Evolutionary conservation across 1,140 invertebrate species (phyloP), one percentile per base, ranked within the genome.

Genomic region (Drepana arcuata): DNA sequence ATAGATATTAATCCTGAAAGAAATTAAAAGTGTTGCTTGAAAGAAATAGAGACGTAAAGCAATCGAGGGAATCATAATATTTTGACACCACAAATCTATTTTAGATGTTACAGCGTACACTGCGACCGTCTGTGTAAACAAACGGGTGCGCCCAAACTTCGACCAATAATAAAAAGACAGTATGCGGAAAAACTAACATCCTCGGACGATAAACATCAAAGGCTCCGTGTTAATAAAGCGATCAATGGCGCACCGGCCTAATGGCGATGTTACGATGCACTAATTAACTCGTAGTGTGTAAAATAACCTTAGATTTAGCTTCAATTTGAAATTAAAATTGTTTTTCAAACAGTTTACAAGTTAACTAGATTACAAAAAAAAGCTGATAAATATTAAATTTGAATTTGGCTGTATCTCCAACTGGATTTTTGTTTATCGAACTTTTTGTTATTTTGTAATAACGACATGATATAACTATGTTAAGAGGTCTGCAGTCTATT

Each of bases 151-250:
- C 66, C 77, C 77, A 65, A 79, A 79, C 73, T 78, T 78, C 74
- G 64, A 65, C 67, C 77, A 77, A 78, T 78, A 71, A 77, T 80
- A 81, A 81, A 78, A 81, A 78, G 66, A 73, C 67, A 81, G 57
- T 75, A 64, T 74, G 70, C 73, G 77, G 73, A 81, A 81, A 80
- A 81, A 81, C 73, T 81, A 81, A 81, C 77, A 81, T 81, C 77
- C 73, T 75, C 56, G 39, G 36, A 32, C 55, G 39, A 63, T 79
- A 75, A 71, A 81, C 52, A 62, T 79, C 77, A 81, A 81, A 81
- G 66, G 51, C 30, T 21, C 30, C 28, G 31, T 41, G 53, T 59
- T 73, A 67, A 71, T 72, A 68, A 65, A 66, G 53, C 56, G 63
- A 72, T 74, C 73, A 70, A 74, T 74, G 64, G 51, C 48, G 55